A percentile compares a stretch with the other conserved stretches of the same genome.
Evolutionary conservation across 2,888 invertebrate genomes (phyloP).

Genomic region (Crematogaster levior): DNA sequence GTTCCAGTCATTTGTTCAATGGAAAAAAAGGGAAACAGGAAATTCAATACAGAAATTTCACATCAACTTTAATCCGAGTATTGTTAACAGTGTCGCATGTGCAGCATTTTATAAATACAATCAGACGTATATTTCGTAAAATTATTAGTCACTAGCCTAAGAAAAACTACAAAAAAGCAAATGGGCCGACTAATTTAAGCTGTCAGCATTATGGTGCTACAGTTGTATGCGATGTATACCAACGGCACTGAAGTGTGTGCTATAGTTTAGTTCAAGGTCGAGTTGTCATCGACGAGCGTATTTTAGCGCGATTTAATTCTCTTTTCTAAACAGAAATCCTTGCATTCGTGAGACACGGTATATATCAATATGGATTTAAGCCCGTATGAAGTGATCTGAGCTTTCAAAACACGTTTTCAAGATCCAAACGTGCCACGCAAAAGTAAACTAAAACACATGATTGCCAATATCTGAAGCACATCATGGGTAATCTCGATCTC

Average conservation of each 20-base stretch:
- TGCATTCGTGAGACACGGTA: conserved; percentile 43
- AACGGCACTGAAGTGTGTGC: conserved; percentile 71
- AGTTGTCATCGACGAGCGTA: conserved; percentile 66
- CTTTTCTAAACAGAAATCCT: conserved; percentile 44
- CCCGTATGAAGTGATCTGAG: conserved; percentile 77
- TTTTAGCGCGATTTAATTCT: conserved; percentile 52
- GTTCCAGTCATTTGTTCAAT: conserved; percentile 56
- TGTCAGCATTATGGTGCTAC: conserved; percentile 61
- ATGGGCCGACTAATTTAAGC: conserved; percentile 56
- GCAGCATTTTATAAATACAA: conserved; percentile 70
- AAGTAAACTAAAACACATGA: conserved; percentile 4
- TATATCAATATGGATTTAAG: conserved; percentile 59
- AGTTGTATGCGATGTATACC: conserved; percentile 66
- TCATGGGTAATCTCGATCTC: neutral
- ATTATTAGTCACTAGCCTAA: conserved; percentile 54
- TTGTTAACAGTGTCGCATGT: conserved; percentile 55
- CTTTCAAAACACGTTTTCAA: conserved; percentile 50
- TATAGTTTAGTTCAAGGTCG: conserved; percentile 77
- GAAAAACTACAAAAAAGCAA: conserved; percentile 34
- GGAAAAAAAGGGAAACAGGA: neutral
- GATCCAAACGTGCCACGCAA: neutral
- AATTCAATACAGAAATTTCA: conserved; percentile 54
- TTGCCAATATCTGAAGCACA: neutral
- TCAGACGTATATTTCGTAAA: conserved; percentile 54
- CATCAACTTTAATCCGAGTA: conserved; percentile 51